A percentile compares a stretch with the other conserved stretches of the same genome.
These are phyloP conservation scores for Sinohyriopsis cumingii DNA, from an alignment of 2,888 invertebrate genomes.

Conservation along the genomic window DNA sequence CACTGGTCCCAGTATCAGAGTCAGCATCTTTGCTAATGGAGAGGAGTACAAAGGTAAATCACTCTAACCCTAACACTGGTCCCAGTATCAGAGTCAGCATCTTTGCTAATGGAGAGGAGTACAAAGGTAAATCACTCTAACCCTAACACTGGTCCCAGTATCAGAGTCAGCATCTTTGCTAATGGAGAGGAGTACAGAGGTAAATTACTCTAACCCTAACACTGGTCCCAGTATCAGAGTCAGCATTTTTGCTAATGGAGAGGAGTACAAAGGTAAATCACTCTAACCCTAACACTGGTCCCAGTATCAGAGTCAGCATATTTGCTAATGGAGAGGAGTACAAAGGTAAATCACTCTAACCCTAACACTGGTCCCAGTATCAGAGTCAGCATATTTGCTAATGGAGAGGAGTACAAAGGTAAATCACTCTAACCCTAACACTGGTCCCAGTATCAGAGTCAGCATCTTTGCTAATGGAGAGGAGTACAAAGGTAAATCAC, in stretches of 20 bases:
- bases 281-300: no score
- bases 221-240: slow-evolving; percentile 53
- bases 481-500: slow-evolving; percentile 51
- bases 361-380: no score
- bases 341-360: slow-evolving; percentile 48
- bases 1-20: slow-evolving; percentile 34
- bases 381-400: slow-evolving; percentile 61
- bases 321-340: slow-evolving; percentile 55
- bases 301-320: slow-evolving; percentile 57
- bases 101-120: slow-evolving; percentile 53
- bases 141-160: no score
- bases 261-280: slow-evolving; percentile 54
- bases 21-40: slow-evolving; percentile 63
- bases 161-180: slow-evolving; percentile 59
- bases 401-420: slow-evolving; percentile 61
- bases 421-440: slow-evolving; percentile 6
- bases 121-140: slow-evolving; percentile 49
- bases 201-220: slow-evolving; percentile 29
- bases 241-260: slow-evolving; percentile 59
- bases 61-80: no score
- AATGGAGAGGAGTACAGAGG: slow-evolving; percentile 60
- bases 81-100: slow-evolving; percentile 58
- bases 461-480: slow-evolving; percentile 60
- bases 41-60: slow-evolving; percentile 55
- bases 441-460: slow-evolving; percentile 50